phyloP scores from a whole-genome alignment of 2,797 vertebrate species.

The Channallabes apus region DNA sequence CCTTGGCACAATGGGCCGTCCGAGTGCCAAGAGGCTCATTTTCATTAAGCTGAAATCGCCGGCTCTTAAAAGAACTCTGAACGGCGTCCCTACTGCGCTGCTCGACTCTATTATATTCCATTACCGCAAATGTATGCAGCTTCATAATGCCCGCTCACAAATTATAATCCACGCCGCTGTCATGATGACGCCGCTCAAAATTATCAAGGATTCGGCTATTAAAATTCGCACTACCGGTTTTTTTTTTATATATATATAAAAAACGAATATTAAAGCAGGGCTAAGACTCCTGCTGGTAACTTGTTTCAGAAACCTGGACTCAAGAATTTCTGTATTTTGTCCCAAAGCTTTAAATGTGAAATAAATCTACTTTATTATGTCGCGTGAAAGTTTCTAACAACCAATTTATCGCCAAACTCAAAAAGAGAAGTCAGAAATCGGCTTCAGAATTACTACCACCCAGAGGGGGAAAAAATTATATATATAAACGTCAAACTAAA shows the following conservation, averaged over 20 bases:
- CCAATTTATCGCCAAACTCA: not conserved
- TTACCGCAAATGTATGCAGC: conserved; percentile 50
- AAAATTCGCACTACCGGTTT: not conserved
- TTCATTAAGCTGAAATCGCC: conserved; percentile 52
- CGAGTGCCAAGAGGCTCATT: conserved; percentile 49
- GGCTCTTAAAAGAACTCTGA: conserved; percentile 40
- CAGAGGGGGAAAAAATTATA: no score
- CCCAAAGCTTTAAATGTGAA: not conserved
- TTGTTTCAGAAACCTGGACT: not conserved
- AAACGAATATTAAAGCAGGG: not conserved
- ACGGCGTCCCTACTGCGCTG: conserved; percentile 39
- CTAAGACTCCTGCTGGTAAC: not conserved
- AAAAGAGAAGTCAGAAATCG: not conserved
- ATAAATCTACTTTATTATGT: not conserved
- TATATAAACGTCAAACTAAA: not conserved
- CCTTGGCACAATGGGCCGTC: conserved; percentile 51
- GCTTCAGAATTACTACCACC: not conserved
- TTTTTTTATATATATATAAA: no score
- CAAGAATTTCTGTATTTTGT: not conserved
- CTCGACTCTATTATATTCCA: conserved; percentile 50
- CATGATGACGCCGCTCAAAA: conserved; percentile 48
- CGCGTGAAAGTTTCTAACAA: not conserved
- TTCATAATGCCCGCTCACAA: conserved; percentile 39
- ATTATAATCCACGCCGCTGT: conserved; percentile 41
- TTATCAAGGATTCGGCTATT: conserved; percentile 24